Conservation (phyloP, 2,113 vertebrate species). For the Hippocampus barbouri region DNA sequence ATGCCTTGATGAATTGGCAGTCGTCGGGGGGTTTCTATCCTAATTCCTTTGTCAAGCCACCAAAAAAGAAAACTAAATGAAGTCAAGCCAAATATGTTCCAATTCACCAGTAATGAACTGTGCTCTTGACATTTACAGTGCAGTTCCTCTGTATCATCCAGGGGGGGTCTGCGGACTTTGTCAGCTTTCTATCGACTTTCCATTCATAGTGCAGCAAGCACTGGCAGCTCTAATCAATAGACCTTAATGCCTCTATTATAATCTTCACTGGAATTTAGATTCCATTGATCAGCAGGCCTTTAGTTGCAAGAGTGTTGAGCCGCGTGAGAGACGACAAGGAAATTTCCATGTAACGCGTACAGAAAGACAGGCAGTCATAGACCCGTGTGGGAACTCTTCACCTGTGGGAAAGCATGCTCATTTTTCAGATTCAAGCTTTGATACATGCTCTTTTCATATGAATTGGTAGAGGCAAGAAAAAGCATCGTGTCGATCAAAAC, state of each 20-base stretch:
- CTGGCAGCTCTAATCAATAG: slow-evolving; percentile 61
- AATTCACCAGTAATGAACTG: slow-evolving; percentile 14
- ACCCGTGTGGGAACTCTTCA: slow-evolving; percentile 12
- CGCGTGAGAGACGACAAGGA: slow-evolving; percentile 14
- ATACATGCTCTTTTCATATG: slow-evolving; percentile 29
- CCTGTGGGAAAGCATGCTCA: neutral
- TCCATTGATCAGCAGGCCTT: slow-evolving; percentile 62
- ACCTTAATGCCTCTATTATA: slow-evolving; percentile 70
- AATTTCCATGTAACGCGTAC: slow-evolving; percentile 24
- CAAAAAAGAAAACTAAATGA: slow-evolving; percentile 1
- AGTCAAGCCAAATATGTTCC: neutral
- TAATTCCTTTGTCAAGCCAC: neutral
- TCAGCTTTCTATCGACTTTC: slow-evolving; percentile 62
- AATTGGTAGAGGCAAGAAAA: slow-evolving; percentile 34
- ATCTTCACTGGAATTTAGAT: slow-evolving; percentile 66
- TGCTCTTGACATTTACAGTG: slow-evolving; percentile 52
- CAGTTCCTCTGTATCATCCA: slow-evolving; percentile 18
- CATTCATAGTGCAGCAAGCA: slow-evolving; percentile 45
- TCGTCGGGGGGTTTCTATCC: neutral
- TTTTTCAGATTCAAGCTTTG: slow-evolving; percentile 28
- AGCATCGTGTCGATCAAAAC: slow-evolving; percentile 43
- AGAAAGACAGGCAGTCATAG: slow-evolving; percentile 7
- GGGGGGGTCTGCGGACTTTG: slow-evolving; percentile 46
- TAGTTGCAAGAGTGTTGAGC: slow-evolving; percentile 32
- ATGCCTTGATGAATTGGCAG: neutral